Evolutionary conservation across 2,888 invertebrate species (phyloP).

Genomic region (Lapara coniferarum): DNA sequence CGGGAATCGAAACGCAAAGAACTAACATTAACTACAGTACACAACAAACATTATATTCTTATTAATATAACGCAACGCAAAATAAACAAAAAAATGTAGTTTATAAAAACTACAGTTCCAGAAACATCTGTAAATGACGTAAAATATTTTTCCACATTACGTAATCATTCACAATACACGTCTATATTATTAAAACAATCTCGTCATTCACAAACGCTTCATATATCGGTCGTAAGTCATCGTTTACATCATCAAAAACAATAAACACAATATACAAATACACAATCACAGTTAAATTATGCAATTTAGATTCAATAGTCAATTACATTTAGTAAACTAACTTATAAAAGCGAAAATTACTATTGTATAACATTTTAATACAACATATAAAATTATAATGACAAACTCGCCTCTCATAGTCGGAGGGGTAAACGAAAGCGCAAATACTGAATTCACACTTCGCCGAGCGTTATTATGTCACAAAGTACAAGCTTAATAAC

Average conservation of each 20-base stretch:
- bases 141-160: background rate
- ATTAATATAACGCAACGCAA: background rate
- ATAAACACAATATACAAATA: constrained; percentile 5
- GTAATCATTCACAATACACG: background rate
- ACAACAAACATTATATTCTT: background rate
- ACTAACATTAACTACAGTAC: background rate
- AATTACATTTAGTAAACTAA: too few relatives aligned
- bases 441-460: too few relatives aligned
- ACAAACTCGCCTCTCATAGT: too few relatives aligned
- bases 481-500: too few relatives aligned
- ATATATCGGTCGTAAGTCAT: background rate
- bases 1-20: background rate
- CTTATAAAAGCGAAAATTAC: too few relatives aligned
- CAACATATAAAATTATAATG: too few relatives aligned
- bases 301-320: too few relatives aligned
- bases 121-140: constrained; percentile 11
- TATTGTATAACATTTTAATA: too few relatives aligned
- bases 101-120: too few relatives aligned
- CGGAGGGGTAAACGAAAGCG: too few relatives aligned
- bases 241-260: constrained; percentile 16
- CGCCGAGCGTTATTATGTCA: too few relatives aligned
- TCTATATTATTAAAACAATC: constrained; percentile 5
- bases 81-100: background rate
- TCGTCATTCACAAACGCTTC: background rate
- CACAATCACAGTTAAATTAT: background rate